Conservation (phyloP, 2,113 vertebrate genomes). For the Bos indicus region DNA sequence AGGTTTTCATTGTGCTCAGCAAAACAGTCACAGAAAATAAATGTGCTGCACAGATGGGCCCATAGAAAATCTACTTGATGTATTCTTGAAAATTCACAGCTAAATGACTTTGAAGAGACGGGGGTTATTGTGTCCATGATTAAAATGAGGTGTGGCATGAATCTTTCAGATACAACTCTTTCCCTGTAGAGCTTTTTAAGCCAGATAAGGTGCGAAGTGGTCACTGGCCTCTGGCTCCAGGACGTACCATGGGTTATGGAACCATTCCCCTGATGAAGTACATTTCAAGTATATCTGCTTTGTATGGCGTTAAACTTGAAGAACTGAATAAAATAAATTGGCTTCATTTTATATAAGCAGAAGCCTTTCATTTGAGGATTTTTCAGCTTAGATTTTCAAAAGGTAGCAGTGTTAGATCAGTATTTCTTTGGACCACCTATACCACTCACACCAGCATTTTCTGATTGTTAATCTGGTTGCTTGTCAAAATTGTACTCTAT, state of each 20-base stretch:
- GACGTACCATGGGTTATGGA: neutral
- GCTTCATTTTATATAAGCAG: neutral
- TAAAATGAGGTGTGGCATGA: conserved; percentile 66
- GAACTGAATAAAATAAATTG: neutral
- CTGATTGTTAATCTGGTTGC: neutral
- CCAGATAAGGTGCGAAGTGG: neutral
- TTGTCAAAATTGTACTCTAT: neutral
- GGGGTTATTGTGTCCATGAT: conserved; percentile 66
- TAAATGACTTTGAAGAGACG: conserved; percentile 71
- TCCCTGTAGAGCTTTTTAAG: conserved; percentile 24
- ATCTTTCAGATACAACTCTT: conserved; percentile 41
- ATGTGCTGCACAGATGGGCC: conserved; percentile 68
- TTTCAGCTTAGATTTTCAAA: conserved; percentile 33
- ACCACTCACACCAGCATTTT: neutral
- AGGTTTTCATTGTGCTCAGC: conserved; percentile 72
- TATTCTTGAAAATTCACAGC: conserved; percentile 69
- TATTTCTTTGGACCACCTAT: neutral
- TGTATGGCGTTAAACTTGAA: neutral
- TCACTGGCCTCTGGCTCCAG: neutral
- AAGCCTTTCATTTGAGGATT: neutral
- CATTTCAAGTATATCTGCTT: neutral
- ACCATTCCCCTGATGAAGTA: neutral
- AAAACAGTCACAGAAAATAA: conserved; percentile 73
- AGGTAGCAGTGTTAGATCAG: neutral
- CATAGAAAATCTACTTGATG: conserved; percentile 72